Percentiles rank a stretch among this genome's conserved stretches.
Evolutionary conservation across 37 sponge, comb jelly and placozoan genomes (phyloP).

Genomic region (Ianthella basta): DNA sequence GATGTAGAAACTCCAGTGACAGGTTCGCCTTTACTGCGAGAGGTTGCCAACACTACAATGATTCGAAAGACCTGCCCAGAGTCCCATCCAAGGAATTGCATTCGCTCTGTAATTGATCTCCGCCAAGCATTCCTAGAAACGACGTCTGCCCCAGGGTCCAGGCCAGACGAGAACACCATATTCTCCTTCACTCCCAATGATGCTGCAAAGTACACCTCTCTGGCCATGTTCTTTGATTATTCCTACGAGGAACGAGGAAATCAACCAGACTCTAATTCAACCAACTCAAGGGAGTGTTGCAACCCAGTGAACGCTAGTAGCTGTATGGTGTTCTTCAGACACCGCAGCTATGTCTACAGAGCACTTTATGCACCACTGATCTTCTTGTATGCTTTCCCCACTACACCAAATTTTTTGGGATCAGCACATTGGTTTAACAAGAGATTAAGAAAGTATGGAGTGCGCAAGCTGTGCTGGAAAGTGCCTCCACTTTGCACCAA

Average conservation of each 20-base stretch:
- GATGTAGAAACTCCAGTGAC: too few species aligned
- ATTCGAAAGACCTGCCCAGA: too few species aligned
- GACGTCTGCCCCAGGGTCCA: neutral
- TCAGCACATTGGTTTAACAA: neutral
- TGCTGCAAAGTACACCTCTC: neutral
- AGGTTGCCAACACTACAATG: too few species aligned
- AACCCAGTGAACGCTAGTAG: too few species aligned
- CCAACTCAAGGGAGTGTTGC: too few species aligned
- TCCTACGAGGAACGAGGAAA: too few species aligned
- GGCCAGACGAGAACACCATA: neutral
- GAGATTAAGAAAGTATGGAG: neutral
- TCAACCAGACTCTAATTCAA: too few species aligned
- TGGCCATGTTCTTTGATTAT: neutral
- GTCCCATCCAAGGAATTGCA: neutral
- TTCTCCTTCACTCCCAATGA: neutral
- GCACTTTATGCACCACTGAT: neutral
- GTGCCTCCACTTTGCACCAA: slow-evolving; percentile 8
- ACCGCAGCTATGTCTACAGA: neutral
- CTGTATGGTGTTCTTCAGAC: slow-evolving; percentile 8
- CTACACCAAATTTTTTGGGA: neutral
- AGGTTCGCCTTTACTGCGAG: too few species aligned
- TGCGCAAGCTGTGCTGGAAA: slow-evolving; percentile 1
- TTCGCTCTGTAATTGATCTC: neutral
- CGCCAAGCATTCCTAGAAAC: neutral
- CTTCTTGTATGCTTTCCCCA: neutral